Percentiles rank a stretch among this genome's conserved stretches.
phyloP scores from a whole-genome alignment of 2,797 vertebrate species.

The Brachyrhaphis roseni region DNA sequence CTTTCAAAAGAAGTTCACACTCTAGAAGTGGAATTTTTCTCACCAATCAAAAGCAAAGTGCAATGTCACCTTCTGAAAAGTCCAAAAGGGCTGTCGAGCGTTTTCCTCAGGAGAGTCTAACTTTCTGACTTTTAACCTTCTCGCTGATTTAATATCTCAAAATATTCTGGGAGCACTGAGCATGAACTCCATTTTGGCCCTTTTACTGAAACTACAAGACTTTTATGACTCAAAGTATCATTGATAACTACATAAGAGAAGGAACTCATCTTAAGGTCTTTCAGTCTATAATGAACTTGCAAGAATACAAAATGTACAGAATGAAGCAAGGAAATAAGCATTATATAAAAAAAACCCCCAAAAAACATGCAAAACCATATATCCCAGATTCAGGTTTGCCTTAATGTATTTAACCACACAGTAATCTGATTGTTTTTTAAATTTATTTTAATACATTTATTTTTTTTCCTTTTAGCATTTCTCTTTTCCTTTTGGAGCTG shows the following conservation, averaged over 20 bases:
- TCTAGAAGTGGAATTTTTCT: background rate
- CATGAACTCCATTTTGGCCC: background rate
- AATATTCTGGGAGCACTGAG: constrained; percentile 1
- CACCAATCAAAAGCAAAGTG: background rate
- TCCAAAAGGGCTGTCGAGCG: background rate
- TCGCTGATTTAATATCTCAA: background rate
- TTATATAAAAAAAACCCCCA: background rate
- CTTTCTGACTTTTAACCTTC: constrained; percentile 12
- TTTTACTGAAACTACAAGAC: background rate
- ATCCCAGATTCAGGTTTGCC: background rate
- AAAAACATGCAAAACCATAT: background rate
- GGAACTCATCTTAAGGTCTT: background rate
- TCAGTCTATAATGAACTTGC: background rate
- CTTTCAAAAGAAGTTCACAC: background rate
- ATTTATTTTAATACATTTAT: background rate
- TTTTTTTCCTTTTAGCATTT: background rate
- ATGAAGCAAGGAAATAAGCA: background rate
- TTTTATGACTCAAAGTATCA: background rate
- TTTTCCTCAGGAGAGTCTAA: constrained; percentile 1
- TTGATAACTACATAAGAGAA: background rate
- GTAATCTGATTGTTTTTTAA: background rate
- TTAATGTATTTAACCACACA: background rate
- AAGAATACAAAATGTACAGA: background rate
- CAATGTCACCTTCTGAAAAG: background rate
- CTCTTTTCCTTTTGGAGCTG: background rate